Evolutionary conservation across 2,113 vertebrate genomes (phyloP).

Genomic region (Nerophis ophidion): DNA sequence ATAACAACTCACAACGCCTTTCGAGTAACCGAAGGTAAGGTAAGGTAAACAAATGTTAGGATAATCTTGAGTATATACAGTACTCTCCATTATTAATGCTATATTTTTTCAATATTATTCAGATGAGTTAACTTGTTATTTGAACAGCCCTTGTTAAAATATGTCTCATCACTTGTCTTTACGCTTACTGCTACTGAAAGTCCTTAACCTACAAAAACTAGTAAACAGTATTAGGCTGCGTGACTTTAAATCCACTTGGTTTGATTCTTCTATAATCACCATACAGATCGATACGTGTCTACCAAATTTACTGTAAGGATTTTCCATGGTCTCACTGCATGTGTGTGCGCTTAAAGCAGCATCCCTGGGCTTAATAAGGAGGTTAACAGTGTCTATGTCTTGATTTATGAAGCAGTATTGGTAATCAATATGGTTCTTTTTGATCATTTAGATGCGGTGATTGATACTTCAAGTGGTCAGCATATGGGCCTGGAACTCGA

Average conservation of each 20-base stretch:
- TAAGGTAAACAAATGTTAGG: too few relatives aligned
- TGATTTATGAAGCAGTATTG: slow-evolving; percentile 65
- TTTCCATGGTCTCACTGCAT: slow-evolving; percentile 7
- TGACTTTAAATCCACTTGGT: background rate
- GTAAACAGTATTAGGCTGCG: too few relatives aligned
- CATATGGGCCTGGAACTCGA: slow-evolving; percentile 60
- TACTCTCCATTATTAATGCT: too few relatives aligned
- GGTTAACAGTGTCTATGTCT: slow-evolving; percentile 21
- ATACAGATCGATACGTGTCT: slow-evolving; percentile 1
- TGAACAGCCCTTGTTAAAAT: background rate
- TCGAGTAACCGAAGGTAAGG: too few relatives aligned
- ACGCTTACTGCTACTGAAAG: background rate
- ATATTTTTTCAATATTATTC: too few relatives aligned
- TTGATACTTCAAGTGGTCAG: slow-evolving; percentile 57
- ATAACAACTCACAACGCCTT: too few relatives aligned
- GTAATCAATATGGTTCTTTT: slow-evolving; percentile 69
- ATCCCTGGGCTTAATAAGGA: slow-evolving; percentile 11
- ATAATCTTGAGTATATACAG: too few relatives aligned
- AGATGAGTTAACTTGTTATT: too few relatives aligned
- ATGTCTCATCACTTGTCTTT: background rate
- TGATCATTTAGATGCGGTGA: slow-evolving; percentile 59
- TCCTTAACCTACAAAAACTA: background rate
- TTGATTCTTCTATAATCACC: background rate
- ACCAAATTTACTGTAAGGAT: slow-evolving; percentile 35
- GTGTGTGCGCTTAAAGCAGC: slow-evolving; percentile 1